Percentiles rank a stretch among this genome's conserved stretches.
Conservation (phyloP, 2,113 vertebrate genomes). For the Piaya cayana region DNA sequence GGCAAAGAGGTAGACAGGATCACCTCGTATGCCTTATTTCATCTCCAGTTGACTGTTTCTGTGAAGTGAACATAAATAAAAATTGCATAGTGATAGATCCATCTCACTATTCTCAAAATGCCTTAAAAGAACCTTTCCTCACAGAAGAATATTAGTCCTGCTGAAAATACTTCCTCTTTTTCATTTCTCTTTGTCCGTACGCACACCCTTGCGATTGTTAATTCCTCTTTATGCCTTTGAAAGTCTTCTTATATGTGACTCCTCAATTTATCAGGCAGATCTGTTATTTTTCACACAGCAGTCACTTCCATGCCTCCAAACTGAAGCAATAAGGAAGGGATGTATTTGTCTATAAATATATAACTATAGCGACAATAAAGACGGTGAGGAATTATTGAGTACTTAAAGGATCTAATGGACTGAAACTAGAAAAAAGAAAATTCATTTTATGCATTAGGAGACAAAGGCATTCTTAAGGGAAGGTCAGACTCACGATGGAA, state of each 20-base stretch:
- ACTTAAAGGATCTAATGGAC: neutral
- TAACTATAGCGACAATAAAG: neutral
- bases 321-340: neutral
- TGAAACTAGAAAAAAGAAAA: conserved; percentile 18
- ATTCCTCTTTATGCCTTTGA: neutral
- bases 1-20: neutral
- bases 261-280: neutral
- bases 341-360: neutral
- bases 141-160: neutral
- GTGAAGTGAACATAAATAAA: neutral
- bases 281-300: neutral
- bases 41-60: neutral
- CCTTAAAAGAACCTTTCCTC: neutral
- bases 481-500: neutral
- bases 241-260: neutral
- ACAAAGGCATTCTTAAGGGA: neutral
- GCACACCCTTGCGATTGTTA: neutral
- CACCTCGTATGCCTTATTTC: neutral
- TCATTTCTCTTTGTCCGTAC: neutral
- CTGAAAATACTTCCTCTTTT: neutral
- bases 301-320: neutral
- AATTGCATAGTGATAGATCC: neutral
- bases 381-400: neutral
- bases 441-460: neutral
- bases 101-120: neutral